Base-by-base conservation (phyloP, 2,888 invertebrate species). In the Cacoxenus indagator region DNA sequence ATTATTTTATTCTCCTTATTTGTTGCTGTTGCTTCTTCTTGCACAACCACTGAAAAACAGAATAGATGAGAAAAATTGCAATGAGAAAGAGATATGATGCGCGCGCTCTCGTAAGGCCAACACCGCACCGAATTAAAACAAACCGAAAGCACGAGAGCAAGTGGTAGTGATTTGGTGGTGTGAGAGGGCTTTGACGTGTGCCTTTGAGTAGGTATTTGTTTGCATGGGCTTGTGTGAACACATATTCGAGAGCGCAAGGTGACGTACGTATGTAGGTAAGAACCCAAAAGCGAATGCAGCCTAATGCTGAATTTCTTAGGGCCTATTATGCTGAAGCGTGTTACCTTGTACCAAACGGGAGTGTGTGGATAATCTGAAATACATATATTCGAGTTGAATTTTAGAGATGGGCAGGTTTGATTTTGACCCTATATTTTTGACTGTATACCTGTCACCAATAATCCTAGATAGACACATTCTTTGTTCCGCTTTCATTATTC, bases 41-140 rank as follows among this genome's bases (percentile, higher is more conserved):
- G 81, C 78, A 82, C 83, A 84, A 84, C 85, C 83, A 85, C 85
- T 84, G 82, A 85, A 83, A 59, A 83, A 83, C 82, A 81, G 73
- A 78, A 78, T 76, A 82, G 74, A 74, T 77, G 73, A 71, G 75
- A 75, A 77, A 75, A 77, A 75, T 77, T 74, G 70, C 65, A 64
- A 71, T 73, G 70, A 74, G 72, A 72, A 29, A 37, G 37, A 27
- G 37, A 43, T 19, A 61, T 31, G 59, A 37, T 37, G 31, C 19
- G 24, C n/a, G n/a, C 43, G 24, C 59, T 61, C 59, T 61, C 59
- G 37, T 37, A 27, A 61, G 59, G 37, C 59, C 17, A 27, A 55
- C 26, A 51, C 2, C 51, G 5, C 9, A 22, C 51, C 17, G 19
- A 22, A n/a, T n/a, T 17, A 48, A 57, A 57, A 26, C 14, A 14